Evolutionary conservation across 2,888 invertebrate genomes (phyloP).

Genomic region (Atethmia centrago): DNA sequence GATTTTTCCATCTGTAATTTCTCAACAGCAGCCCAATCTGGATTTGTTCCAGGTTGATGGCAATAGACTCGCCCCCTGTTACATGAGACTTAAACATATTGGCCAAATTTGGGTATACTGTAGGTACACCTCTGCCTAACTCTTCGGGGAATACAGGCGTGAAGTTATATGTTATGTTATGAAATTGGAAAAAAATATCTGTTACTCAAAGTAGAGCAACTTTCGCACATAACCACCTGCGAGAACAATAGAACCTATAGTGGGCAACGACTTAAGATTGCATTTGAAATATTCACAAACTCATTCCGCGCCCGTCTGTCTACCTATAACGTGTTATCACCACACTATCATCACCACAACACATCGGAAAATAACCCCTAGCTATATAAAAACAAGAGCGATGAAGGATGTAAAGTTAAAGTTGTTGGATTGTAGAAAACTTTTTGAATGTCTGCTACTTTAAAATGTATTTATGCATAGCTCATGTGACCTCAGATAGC

Average conservation of each 20-base stretch:
- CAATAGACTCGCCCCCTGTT: no score
- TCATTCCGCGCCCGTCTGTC: slow-evolving; percentile 87
- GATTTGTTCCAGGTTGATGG: no score
- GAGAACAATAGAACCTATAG: slow-evolving; percentile 87
- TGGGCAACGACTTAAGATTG: slow-evolving; percentile 86
- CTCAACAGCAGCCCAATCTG: no score
- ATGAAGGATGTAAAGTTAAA: slow-evolving; percentile 56
- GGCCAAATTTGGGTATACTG: neutral
- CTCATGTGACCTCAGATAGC: slow-evolving; percentile 75
- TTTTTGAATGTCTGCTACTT: slow-evolving; percentile 74
- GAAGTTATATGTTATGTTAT: neutral
- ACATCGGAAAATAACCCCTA: slow-evolving; percentile 64
- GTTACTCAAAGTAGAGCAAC: slow-evolving; percentile 75
- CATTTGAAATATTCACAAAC: slow-evolving; percentile 89
- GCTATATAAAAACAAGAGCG: no score
- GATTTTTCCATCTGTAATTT: no score
- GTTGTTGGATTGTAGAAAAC: slow-evolving; percentile 61
- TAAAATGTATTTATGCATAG: slow-evolving; percentile 84
- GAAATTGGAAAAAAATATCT: neutral
- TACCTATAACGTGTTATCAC: slow-evolving; percentile 79
- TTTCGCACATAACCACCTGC: slow-evolving; percentile 58
- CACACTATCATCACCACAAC: slow-evolving; percentile 44
- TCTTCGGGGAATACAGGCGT: no score
- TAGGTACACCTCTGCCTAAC: no score
- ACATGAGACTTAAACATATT: no score